Percentiles rank a stretch among this genome's conserved stretches.
These are phyloP conservation scores for Sebastes fasciatus DNA, from an alignment of 2,113 vertebrate species.

Conservation along the genomic window DNA sequence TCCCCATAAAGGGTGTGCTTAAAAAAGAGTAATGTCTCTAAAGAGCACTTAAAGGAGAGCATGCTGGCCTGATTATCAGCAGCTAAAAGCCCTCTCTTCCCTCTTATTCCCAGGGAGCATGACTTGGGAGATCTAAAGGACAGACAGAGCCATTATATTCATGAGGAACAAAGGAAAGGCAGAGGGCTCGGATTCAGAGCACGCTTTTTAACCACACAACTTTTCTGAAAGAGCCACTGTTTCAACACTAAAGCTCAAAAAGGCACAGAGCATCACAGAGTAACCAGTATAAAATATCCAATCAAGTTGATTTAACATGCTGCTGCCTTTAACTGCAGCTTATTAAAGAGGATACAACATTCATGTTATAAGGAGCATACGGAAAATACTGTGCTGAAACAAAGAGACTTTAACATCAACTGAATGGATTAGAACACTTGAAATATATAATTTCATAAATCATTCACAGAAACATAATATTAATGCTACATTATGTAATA, in stretches of 20 bases:
- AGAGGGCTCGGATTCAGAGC: slow-evolving; percentile 32
- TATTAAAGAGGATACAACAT: neutral
- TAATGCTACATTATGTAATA: neutral
- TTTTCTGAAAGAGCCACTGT: slow-evolving; percentile 33
- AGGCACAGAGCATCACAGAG: slow-evolving; percentile 36
- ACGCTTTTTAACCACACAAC: slow-evolving; percentile 49
- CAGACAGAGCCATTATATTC: slow-evolving; percentile 54
- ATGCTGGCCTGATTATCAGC: slow-evolving; percentile 58
- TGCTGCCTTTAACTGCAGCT: slow-evolving; percentile 9
- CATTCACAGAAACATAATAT: neutral
- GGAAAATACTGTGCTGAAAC: slow-evolving; percentile 6
- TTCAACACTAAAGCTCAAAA: slow-evolving; percentile 40
- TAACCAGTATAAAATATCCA: slow-evolving; percentile 24
- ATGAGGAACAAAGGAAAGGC: slow-evolving; percentile 42
- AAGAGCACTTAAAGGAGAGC: slow-evolving; percentile 54
- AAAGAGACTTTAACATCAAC: slow-evolving; percentile 7
- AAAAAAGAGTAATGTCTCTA: slow-evolving; percentile 38
- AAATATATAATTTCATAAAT: neutral
- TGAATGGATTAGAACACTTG: slow-evolving; percentile 1
- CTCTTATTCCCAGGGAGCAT: slow-evolving; percentile 62
- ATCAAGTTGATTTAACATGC: slow-evolving; percentile 15
- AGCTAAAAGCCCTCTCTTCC: slow-evolving; percentile 57
- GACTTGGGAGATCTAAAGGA: slow-evolving; percentile 52
- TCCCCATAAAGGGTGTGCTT: slow-evolving; percentile 50
- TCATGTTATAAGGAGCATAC: neutral